phyloP scores from a whole-genome alignment of 1,140 invertebrate species.

The Meteorus sp. region DNA sequence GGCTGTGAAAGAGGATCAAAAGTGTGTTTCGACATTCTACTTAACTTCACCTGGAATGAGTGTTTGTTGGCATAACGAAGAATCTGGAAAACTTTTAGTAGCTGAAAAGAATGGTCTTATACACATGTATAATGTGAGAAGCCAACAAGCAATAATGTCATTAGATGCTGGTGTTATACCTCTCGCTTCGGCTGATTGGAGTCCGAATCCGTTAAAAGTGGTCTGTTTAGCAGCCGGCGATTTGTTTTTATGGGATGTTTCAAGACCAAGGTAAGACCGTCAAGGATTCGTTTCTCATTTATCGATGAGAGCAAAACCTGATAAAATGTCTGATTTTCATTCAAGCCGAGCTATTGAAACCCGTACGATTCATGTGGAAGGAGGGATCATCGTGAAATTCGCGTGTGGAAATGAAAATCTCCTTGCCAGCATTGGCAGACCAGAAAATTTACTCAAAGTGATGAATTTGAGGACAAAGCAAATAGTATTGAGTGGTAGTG shows the following conservation, averaged over 20 bases:
- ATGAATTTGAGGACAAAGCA: slow-evolving; percentile 62
- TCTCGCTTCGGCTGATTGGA: slow-evolving; percentile 72
- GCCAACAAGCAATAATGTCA: slow-evolving; percentile 71
- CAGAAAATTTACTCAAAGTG: slow-evolving; percentile 65
- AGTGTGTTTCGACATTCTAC: slow-evolving; percentile 63
- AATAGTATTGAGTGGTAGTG: slow-evolving; percentile 56
- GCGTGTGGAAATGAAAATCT: slow-evolving; percentile 61
- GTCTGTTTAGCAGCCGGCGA: slow-evolving; percentile 66
- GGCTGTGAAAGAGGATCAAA: slow-evolving; percentile 60
- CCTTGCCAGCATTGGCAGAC: slow-evolving; percentile 64
- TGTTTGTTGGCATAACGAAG: slow-evolving; percentile 72
- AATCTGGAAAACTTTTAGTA: slow-evolving; percentile 73
- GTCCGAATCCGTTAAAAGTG: slow-evolving; percentile 66
- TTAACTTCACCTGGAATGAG: slow-evolving; percentile 71
- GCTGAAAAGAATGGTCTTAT: slow-evolving; percentile 76
- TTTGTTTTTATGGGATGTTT: slow-evolving; percentile 66
- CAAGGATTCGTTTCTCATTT: not conserved
- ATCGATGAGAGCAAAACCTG: slow-evolving; percentile 8
- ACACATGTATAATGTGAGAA: slow-evolving; percentile 71
- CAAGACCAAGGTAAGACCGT: slow-evolving; percentile 60
- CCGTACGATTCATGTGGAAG: slow-evolving; percentile 62
- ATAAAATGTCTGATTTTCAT: slow-evolving; percentile 36
- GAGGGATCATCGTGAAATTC: slow-evolving; percentile 62
- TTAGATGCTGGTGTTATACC: slow-evolving; percentile 67
- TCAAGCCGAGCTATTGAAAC: slow-evolving; percentile 61